Evolutionary conservation across 2,888 invertebrate species (phyloP).

Genomic region (Chydorus sphaericus): DNA sequence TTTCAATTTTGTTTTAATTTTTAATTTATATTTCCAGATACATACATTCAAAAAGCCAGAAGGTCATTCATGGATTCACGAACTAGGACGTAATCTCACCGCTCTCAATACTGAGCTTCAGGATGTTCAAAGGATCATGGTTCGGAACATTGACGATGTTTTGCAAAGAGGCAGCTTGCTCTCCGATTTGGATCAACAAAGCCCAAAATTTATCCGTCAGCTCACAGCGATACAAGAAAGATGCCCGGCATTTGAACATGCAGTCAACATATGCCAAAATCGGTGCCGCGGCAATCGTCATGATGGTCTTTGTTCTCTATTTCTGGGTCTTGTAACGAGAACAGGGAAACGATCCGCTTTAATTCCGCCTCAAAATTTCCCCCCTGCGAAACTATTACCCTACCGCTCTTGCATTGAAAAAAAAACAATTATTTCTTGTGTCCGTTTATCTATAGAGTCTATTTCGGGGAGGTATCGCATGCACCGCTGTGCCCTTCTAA

Average conservation of each 20-base stretch:
- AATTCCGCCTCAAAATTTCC: no score
- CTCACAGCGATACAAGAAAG: slow-evolving; percentile 96
- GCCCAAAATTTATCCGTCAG: slow-evolving; percentile 90
- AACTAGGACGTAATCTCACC: slow-evolving; percentile 71
- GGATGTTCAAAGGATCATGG: slow-evolving; percentile 98
- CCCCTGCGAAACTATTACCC: no score
- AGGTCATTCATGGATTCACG: slow-evolving; percentile 75
- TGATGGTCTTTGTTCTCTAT: slow-evolving; percentile 68
- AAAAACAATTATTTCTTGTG: no score
- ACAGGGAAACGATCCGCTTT: no score
- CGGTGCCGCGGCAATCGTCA: slow-evolving; percentile 62
- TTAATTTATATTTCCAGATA: slow-evolving; percentile 48
- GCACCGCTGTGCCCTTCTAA: neutral
- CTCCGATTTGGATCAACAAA: slow-evolving; percentile 89
- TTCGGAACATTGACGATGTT: slow-evolving; percentile 98
- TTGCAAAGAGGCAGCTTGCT: slow-evolving; percentile 89
- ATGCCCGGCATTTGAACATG: slow-evolving; percentile 86
- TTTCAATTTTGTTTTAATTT: slow-evolving; percentile 9
- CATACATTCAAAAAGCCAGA: slow-evolving; percentile 91
- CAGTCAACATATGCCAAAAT: slow-evolving; percentile 88
- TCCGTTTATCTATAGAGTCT: no score
- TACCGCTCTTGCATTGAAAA: no score
- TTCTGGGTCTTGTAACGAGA: slow-evolving; percentile 66
- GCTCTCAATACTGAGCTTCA: slow-evolving; percentile 87
- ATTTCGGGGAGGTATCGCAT: no score